These are phyloP conservation scores for Conchocele bisecta DNA, from an alignment of 2,888 invertebrate species.

Conservation along the genomic window DNA sequence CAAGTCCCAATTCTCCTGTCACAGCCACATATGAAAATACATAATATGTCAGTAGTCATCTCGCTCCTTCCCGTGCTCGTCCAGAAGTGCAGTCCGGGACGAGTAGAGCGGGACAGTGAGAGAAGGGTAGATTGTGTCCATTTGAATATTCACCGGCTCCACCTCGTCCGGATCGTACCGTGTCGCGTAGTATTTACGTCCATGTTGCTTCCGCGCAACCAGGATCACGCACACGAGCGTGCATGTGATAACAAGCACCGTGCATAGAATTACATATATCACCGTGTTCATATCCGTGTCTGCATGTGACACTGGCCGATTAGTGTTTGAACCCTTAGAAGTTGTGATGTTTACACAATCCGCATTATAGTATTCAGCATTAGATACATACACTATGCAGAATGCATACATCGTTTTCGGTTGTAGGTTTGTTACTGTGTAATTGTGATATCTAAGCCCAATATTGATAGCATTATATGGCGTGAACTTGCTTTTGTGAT, in stretches of 20 bases:
- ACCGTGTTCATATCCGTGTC: constrained; percentile 50
- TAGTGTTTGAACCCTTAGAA: too few relatives aligned
- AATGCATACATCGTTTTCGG: constrained; percentile 83
- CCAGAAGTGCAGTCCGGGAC: constrained; percentile 75
- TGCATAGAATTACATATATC: constrained; percentile 70
- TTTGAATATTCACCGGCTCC: constrained; percentile 81
- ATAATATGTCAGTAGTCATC: too few relatives aligned
- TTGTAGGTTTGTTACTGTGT: constrained; percentile 81
- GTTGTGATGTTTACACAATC: constrained; percentile 73
- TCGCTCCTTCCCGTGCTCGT: too few relatives aligned
- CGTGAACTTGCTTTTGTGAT: too few relatives aligned
- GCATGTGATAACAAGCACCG: constrained; percentile 70
- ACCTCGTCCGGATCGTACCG: constrained; percentile 74
- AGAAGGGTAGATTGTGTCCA: constrained; percentile 82
- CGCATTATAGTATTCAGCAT: constrained; percentile 63
- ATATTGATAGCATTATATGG: constrained; percentile 65
- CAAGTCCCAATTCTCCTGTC: too few relatives aligned
- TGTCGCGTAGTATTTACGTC: constrained; percentile 80
- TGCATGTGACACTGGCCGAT: too few relatives aligned
- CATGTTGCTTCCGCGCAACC: constrained; percentile 76
- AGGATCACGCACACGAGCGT: constrained; percentile 81
- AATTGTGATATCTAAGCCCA: constrained; percentile 76
- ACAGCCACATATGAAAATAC: too few relatives aligned
- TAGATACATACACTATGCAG: constrained; percentile 81
- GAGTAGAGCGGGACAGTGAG: constrained; percentile 78